Percentiles rank a stretch among this genome's conserved stretches.
Conservation (phyloP, 2,113 vertebrate species). For the Cyanoramphus novaezelandiae region DNA sequence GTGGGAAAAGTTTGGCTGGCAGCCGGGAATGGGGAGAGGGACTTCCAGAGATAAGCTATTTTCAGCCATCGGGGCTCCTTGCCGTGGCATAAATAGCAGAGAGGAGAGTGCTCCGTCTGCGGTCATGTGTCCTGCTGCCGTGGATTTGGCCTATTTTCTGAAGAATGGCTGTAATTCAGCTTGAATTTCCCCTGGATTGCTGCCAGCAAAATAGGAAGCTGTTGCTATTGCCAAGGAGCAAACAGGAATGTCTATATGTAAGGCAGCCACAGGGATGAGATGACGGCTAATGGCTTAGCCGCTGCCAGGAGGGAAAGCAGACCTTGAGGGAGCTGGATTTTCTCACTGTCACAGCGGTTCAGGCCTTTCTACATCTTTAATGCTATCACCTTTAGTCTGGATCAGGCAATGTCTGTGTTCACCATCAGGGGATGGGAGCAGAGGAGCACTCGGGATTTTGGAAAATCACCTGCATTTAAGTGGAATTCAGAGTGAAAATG, state of each 20-base stretch:
- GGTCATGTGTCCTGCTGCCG: conserved; percentile 44
- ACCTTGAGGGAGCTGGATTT: background rate
- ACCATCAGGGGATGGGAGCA: background rate
- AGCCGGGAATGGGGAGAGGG: conserved; percentile 41
- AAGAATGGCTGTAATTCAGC: conserved; percentile 87
- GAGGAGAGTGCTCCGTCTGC: background rate
- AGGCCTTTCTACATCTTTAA: background rate
- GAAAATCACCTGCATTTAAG: background rate
- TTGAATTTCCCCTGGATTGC: conserved; percentile 80
- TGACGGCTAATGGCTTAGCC: conserved; percentile 26
- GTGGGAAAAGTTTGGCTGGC: conserved; percentile 37
- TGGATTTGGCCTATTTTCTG: conserved; percentile 83
- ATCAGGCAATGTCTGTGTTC: background rate
- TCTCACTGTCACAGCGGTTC: background rate
- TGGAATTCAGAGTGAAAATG: background rate
- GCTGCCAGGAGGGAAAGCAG: background rate
- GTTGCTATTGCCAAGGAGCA: conserved; percentile 82
- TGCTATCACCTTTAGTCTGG: background rate
- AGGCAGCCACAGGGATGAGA: background rate
- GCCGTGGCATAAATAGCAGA: conserved; percentile 18
- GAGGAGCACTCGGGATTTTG: background rate
- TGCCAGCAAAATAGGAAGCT: conserved; percentile 85
- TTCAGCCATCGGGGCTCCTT: conserved; percentile 56
- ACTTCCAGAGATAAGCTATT: conserved; percentile 69
- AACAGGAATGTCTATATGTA: conserved; percentile 63